Percentiles rank a stretch among this genome's conserved stretches.
These are phyloP conservation scores for Cerastoderma edule DNA, from an alignment of 2,888 invertebrate genomes.

Conservation along the genomic window DNA sequence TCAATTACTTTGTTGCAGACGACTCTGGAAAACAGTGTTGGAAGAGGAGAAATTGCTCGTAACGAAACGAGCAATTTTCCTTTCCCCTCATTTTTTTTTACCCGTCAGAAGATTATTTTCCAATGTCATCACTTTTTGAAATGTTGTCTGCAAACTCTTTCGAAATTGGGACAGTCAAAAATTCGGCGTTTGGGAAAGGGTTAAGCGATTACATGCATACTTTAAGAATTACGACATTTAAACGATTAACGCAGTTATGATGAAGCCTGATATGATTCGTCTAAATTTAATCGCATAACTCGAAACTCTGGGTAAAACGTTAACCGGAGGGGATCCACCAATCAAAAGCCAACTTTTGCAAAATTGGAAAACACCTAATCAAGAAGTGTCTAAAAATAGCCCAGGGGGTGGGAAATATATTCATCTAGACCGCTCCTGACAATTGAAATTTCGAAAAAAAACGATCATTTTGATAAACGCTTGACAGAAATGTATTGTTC, in stretches of 20 bases:
- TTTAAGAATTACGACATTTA: background rate
- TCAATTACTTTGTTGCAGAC: too few species aligned
- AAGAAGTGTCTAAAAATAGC: background rate
- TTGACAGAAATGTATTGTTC: too few species aligned
- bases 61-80: background rate
- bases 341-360: constrained; percentile 4
- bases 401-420: too few species aligned
- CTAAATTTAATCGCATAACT: background rate
- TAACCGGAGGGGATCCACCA: constrained; percentile 5
- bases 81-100: background rate
- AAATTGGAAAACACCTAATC: constrained; percentile 10
- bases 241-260: background rate
- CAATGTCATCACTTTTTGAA: too few species aligned
- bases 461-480: too few species aligned
- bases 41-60: constrained; percentile 1
- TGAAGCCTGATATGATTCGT: background rate
- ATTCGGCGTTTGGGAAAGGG: background rate
- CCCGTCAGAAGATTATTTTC: too few species aligned
- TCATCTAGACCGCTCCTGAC: too few species aligned
- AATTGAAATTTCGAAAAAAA: too few species aligned
- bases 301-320: constrained; percentile 26
- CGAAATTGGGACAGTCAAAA: background rate
- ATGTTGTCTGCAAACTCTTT: background rate
- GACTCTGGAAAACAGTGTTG: constrained; percentile 6
- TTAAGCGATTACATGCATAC: background rate